Evolutionary conservation across 2,888 invertebrate genomes (phyloP), one percentile per base, ranked within the genome.

Genomic region (Papilio elwesi): DNA sequence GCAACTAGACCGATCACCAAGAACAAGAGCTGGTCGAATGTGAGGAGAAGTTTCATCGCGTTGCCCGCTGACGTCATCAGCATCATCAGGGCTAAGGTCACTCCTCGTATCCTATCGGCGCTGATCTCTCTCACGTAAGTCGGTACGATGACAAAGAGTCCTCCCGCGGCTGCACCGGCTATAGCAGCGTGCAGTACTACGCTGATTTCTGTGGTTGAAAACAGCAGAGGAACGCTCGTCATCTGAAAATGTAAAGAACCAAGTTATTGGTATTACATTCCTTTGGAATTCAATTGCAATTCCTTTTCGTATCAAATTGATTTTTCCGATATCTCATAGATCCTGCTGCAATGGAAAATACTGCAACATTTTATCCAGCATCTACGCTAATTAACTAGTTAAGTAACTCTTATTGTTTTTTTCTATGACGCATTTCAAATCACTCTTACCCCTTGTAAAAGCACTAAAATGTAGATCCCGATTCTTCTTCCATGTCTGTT

Each of bases 371-470:
- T n/a, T n/a, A n/a, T n/a, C n/a, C n/a, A n/a, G n/a, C n/a, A n/a
- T n/a, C n/a, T n/a, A n/a, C n/a, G n/a, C n/a, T n/a, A n/a, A n/a
- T n/a, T n/a, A n/a, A n/a, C n/a, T n/a, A n/a, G n/a, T n/a, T n/a
- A n/a, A n/a, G n/a, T 53, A 15, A 53, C 16, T 16, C 5, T 16
- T 16, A 10, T 4, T 15, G 2, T 52, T 8, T 15, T 52, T 15
- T 15, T 52, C 15, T 8, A 8, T 15, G 52, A 52, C 26, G 26
- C 43, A 10, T 16, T 16, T 53, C 11, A 6, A 53, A 15, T 9
- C 7, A 48, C 47, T 83, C 91, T 89, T 65, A 93, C 92, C 76
- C 87, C 92, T 77, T 93, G 92, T 38, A 88, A 76, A 74, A 91
- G 79, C 67, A 85, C 87, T n/a, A 91, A 82, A 5, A 83, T 59